Evolutionary conservation across 2,113 vertebrate genomes (phyloP).

Genomic region (Entomyzon cyanotis): DNA sequence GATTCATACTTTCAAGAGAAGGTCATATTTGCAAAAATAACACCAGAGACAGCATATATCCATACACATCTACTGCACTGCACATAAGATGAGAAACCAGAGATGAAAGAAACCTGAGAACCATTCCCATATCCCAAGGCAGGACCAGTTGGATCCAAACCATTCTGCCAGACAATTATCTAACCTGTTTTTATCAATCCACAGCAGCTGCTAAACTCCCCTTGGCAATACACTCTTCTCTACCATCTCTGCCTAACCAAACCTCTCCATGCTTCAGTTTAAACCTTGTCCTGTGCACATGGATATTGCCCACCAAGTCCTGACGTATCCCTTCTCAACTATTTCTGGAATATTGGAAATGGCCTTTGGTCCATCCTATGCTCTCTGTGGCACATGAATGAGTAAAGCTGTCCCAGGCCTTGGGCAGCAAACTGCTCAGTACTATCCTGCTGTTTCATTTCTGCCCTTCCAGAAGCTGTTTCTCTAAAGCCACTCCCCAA

Average conservation of each 20-base stretch:
- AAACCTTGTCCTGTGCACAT: background rate
- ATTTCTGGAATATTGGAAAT: background rate
- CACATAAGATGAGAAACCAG: background rate
- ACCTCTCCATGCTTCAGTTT: background rate
- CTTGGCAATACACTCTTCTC: background rate
- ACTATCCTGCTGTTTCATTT: background rate
- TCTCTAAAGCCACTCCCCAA: background rate
- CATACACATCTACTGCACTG: background rate
- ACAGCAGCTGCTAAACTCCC: background rate
- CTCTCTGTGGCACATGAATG: accelerated
- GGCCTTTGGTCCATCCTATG: background rate
- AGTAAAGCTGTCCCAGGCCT: background rate
- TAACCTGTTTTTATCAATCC: background rate
- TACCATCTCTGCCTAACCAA: background rate
- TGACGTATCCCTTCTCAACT: background rate
- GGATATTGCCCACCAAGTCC: background rate
- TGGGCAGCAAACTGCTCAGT: background rate
- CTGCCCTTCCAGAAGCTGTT: background rate
- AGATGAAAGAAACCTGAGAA: background rate
- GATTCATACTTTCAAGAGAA: background rate
- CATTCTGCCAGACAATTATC: background rate
- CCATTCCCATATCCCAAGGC: background rate
- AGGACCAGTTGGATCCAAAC: background rate
- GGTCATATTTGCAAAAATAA: background rate
- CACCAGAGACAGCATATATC: background rate